Percentiles rank a stretch among this genome's conserved stretches.
phyloP scores from a whole-genome alignment of 2,797 vertebrate genomes.

The Centroberyx gerrardi region DNA sequence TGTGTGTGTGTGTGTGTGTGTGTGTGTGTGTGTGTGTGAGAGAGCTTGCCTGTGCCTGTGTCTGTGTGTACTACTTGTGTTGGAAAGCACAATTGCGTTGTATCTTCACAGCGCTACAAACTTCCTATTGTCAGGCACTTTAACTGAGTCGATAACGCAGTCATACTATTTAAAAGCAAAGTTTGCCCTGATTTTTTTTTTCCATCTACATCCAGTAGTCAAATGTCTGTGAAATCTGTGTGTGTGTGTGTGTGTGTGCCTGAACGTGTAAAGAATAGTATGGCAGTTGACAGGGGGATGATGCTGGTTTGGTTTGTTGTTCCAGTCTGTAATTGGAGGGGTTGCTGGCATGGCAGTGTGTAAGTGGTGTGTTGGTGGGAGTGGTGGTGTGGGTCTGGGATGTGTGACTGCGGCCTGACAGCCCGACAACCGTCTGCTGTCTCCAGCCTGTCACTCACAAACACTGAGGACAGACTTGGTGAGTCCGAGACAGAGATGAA shows the following conservation, averaged over 20 bases:
- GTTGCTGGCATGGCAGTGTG: slow-evolving; percentile 52
- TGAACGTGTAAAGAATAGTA: slow-evolving; percentile 32
- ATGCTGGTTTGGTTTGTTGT: slow-evolving; percentile 56
- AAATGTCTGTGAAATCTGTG: slow-evolving; percentile 31
- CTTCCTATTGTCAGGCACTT: slow-evolving; percentile 11
- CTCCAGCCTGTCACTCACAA: slow-evolving; percentile 75
- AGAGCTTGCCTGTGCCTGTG: slow-evolving; percentile 11
- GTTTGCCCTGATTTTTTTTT: slow-evolving; percentile 5
- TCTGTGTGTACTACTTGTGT: background rate
- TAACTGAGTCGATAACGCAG: slow-evolving; percentile 29
- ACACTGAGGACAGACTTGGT: slow-evolving; percentile 25
- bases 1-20: slow-evolving; percentile 2
- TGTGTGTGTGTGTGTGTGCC: slow-evolving; percentile 6
- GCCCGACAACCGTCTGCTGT: slow-evolving; percentile 70
- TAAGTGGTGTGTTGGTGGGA: slow-evolving; percentile 40
- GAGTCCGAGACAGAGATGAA: slow-evolving; percentile 22
- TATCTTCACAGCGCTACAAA: slow-evolving; percentile 8
- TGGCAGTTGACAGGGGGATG: slow-evolving; percentile 37
- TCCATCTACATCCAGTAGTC: slow-evolving; percentile 12
- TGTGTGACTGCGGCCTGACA: slow-evolving; percentile 64
- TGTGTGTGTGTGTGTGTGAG: background rate
- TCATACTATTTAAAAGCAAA: background rate
- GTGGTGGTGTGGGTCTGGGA: slow-evolving; percentile 10
- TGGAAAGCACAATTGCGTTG: background rate
- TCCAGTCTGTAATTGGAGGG: slow-evolving; percentile 69